Base-by-base conservation (phyloP, 1,140 invertebrate genomes). In the Daktulosphaira vitifoliae region DNA sequence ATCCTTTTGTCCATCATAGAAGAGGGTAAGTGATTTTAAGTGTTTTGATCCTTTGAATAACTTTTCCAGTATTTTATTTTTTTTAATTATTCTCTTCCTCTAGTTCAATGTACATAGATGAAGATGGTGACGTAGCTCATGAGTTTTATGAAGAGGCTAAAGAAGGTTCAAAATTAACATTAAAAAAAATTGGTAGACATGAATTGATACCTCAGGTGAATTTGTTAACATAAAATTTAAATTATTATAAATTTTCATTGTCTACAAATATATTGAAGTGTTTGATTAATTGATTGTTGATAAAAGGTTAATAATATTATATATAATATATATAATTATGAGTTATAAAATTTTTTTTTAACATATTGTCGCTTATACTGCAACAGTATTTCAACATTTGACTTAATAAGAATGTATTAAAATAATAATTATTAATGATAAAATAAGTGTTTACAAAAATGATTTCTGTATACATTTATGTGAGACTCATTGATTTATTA, bases 71-170 rank as follows among this genome's bases (percentile, higher is more conserved):
- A 11, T 23, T 66, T 42, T 33, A 16, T 44, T 0, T 66, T 44
- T 56, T 66, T 9, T 37, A 54, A 1, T 39, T n/a, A 23, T 65
- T 8, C 67, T 69, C 56, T 65, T 50, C 13, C 71, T 73, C 11
- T 71, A 79, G 78, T 16, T 79, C 78, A 1, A 79, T 78, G 77
- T 79, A 71, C 65, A 75, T 78, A 71, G 78, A 79, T 73, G 77
- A 79, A 68, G 78, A 79, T 72, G 78, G 78, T n/a, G 77, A 79
- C 69, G 64, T 78, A 6, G 78, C 78, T 16, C 78, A 79, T 71
- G 78, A 79, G 67, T 79, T 79, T 68, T 79, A 78, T 69, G 73
- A 74, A 51, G 76, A 79, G 74, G 73, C 68, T 46, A 71, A 71
- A 67, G 71, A 71, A 56, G 71, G 71, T 38, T 67, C 70, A 42